Conservation (phyloP, 1,140 invertebrate genomes). For the Olivierus martensii region DNA sequence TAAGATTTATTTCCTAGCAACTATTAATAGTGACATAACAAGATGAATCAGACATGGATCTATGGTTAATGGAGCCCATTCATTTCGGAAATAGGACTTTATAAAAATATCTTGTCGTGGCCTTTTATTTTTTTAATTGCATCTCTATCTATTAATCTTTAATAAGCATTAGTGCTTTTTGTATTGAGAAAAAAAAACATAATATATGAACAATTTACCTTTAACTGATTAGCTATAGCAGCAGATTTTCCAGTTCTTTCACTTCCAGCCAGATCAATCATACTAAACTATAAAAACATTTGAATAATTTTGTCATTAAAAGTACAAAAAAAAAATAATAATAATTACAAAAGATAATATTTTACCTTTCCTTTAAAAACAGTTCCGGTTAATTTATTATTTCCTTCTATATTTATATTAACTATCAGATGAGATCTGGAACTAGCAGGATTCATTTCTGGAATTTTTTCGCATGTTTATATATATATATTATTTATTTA, state of each 20-base stretch:
- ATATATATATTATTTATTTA: too few relatives aligned
- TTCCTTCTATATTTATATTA: background rate
- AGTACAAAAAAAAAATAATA: background rate
- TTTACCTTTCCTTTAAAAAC: background rate
- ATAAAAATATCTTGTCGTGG: too few relatives aligned
- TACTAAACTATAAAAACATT: slow-evolving; percentile 53
- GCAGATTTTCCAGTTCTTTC: slow-evolving; percentile 74
- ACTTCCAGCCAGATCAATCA: slow-evolving; percentile 87
- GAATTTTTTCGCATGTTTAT: background rate
- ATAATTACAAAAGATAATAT: background rate
- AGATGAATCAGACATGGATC: too few relatives aligned
- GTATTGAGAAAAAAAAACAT: too few relatives aligned
- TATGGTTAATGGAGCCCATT: too few relatives aligned
- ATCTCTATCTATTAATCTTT: too few relatives aligned
- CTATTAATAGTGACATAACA: too few relatives aligned
- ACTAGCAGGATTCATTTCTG: background rate
- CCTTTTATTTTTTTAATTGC: too few relatives aligned
- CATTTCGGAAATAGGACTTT: too few relatives aligned
- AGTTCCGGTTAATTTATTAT: background rate
- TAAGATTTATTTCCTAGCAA: too few relatives aligned
- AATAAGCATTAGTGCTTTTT: too few relatives aligned
- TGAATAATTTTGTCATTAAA: background rate
- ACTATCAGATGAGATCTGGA: background rate
- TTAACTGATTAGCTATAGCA: slow-evolving; percentile 56
- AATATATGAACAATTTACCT: slow-evolving; percentile 28